phyloP scores from a whole-genome alignment of 2,113 vertebrate species.

The Pao palembangensis region DNA sequence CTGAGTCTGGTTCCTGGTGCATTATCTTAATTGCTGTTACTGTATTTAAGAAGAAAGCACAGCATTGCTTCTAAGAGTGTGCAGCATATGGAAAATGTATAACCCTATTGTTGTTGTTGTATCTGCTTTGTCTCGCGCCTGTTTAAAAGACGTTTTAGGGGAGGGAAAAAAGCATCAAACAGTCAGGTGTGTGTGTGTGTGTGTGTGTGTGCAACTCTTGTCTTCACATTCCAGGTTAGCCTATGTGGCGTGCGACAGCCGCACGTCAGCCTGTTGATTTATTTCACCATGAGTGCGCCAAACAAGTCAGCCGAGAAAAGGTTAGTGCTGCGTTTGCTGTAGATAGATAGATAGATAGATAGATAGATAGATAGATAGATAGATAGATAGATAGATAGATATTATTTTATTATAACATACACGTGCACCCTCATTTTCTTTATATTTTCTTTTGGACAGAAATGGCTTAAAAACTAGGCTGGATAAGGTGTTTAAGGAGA shows the following conservation, averaged over 20 bases:
- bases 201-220: no score
- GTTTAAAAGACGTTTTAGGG: no score
- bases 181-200: no score
- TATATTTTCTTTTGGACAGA: conserved; percentile 33
- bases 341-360: no score
- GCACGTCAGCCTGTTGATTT: conserved; percentile 14
- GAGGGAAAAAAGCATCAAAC: no score
- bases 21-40: no score
- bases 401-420: not conserved
- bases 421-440: not conserved
- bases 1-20: no score
- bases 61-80: no score
- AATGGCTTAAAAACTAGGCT: conserved; percentile 39
- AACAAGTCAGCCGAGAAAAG: conserved; percentile 50
- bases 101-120: not conserved
- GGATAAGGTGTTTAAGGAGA: conserved; percentile 46
- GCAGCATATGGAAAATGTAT: conserved; percentile 21
- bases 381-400: not conserved
- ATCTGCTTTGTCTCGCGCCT: conserved; percentile 2
- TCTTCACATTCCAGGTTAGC: no score
- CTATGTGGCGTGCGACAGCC: not conserved
- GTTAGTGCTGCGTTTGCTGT: conserved; percentile 29
- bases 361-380: not conserved
- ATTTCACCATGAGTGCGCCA: conserved; percentile 52
- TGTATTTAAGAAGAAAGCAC: no score